phyloP scores from a whole-genome alignment of 2,888 invertebrate genomes.

The Epistrophella euchroma region DNA sequence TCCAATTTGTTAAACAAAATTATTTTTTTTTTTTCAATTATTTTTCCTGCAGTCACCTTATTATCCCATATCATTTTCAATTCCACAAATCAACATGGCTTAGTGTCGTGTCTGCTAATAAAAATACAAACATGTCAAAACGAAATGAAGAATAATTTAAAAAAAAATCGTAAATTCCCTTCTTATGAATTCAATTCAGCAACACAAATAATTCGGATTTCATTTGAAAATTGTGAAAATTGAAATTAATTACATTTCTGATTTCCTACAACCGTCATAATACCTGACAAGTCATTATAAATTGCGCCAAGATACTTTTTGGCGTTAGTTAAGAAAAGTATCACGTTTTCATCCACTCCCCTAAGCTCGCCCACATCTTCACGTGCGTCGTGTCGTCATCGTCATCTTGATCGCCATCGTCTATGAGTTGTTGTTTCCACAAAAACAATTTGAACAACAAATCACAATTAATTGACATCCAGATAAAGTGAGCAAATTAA shows the following conservation, averaged over 20 bases:
- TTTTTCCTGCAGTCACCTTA: too few species aligned
- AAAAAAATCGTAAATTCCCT: neutral
- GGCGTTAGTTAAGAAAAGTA: slow-evolving; percentile 13
- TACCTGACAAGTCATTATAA: slow-evolving; percentile 60
- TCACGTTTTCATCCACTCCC: slow-evolving; percentile 36
- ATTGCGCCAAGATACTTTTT: slow-evolving; percentile 3
- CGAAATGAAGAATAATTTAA: neutral
- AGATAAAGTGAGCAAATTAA: slow-evolving; percentile 66
- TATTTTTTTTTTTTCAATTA: too few species aligned
- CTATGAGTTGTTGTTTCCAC: neutral
- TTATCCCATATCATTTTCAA: too few species aligned
- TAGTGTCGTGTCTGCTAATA: neutral
- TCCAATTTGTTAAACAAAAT: too few species aligned
- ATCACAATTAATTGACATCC: slow-evolving; percentile 62
- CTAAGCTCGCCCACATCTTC: neutral
- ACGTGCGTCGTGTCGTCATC: neutral
- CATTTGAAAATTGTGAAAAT: slow-evolving; percentile 50
- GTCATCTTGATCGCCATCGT: neutral
- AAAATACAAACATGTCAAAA: neutral
- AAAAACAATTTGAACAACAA: slow-evolving; percentile 26
- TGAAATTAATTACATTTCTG: slow-evolving; percentile 57
- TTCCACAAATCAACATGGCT: neutral
- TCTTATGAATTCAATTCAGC: slow-evolving; percentile 2
- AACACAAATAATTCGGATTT: slow-evolving; percentile 41
- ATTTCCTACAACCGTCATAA: slow-evolving; percentile 30